These are phyloP conservation scores for Nemurella pictetii DNA, from an alignment of 2,888 invertebrate genomes.

Conservation along the genomic window DNA sequence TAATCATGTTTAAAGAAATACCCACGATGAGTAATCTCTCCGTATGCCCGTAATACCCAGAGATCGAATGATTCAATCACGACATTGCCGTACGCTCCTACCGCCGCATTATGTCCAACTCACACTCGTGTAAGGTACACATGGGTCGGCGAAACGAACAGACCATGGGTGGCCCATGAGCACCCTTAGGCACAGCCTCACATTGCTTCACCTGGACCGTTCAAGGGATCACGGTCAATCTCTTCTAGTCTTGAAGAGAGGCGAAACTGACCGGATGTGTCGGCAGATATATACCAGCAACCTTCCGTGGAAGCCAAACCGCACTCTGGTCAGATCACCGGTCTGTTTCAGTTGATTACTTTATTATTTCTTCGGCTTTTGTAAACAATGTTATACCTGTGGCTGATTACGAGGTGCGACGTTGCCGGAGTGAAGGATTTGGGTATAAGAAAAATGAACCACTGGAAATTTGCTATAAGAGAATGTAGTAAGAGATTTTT, in stretches of 20 bases:
- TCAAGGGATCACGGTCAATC: not conserved
- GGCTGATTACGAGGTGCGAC: not conserved
- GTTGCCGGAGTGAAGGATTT: not conserved
- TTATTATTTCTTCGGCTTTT: not conserved
- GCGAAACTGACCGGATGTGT: not conserved
- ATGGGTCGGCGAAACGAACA: not conserved
- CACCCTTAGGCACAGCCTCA: not conserved
- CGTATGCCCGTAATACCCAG: no score
- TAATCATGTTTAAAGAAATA: no score
- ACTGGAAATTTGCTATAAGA: no score
- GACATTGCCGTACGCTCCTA: no score
- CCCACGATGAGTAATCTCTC: no score
- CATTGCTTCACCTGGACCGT: not conserved
- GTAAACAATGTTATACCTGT: not conserved
- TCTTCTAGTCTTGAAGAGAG: not conserved
- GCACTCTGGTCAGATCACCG: not conserved
- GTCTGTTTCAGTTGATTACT: not conserved
- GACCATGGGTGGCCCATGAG: not conserved
- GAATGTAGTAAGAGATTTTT: no score
- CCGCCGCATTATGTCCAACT: no score
- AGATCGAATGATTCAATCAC: no score
- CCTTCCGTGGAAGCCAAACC: not conserved
- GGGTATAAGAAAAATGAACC: no score
- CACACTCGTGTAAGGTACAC: no score
- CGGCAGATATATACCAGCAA: no score